Evolutionary conservation across 2,888 invertebrate genomes (phyloP).

Genomic region (Serripes groenlandicus): DNA sequence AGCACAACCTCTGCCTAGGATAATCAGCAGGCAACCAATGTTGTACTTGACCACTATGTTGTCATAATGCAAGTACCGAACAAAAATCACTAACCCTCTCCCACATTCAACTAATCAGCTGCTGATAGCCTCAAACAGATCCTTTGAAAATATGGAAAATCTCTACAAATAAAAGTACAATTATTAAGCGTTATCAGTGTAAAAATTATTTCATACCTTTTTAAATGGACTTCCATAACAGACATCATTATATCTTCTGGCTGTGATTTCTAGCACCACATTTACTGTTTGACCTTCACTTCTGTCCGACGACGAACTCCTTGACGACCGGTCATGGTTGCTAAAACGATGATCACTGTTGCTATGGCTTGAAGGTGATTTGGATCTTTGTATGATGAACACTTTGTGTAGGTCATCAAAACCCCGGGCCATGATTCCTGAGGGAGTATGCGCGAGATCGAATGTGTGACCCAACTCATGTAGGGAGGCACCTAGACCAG

Average conservation of each 20-base stretch:
- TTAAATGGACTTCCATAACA: slow-evolving; percentile 80
- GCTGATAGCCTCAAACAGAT: too few relatives aligned
- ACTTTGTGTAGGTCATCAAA: slow-evolving; percentile 86
- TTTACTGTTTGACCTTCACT: slow-evolving; percentile 47
- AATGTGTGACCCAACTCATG: slow-evolving; percentile 98
- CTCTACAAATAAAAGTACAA: too few relatives aligned
- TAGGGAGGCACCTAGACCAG: slow-evolving; percentile 95
- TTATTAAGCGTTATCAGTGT: too few relatives aligned
- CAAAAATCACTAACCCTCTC: too few relatives aligned
- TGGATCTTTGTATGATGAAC: slow-evolving; percentile 80
- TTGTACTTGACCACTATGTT: too few relatives aligned
- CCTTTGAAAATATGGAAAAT: too few relatives aligned
- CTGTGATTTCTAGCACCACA: slow-evolving; percentile 32
- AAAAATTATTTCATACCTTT: slow-evolving; percentile 70
- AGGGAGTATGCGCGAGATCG: slow-evolving; percentile 95
- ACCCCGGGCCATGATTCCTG: slow-evolving; percentile 94
- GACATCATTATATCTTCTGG: slow-evolving; percentile 72
- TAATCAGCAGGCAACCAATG: too few relatives aligned
- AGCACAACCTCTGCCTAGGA: too few relatives aligned
- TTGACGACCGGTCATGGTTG: slow-evolving; percentile 61
- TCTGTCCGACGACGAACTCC: slow-evolving; percentile 69
- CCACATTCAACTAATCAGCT: too few relatives aligned
- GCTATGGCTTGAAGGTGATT: slow-evolving; percentile 38
- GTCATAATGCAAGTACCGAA: too few relatives aligned
- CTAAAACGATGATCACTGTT: slow-evolving; percentile 66